Base-by-base conservation (phyloP, 2,113 vertebrate species). In the Tachysurus fulvidraco region DNA sequence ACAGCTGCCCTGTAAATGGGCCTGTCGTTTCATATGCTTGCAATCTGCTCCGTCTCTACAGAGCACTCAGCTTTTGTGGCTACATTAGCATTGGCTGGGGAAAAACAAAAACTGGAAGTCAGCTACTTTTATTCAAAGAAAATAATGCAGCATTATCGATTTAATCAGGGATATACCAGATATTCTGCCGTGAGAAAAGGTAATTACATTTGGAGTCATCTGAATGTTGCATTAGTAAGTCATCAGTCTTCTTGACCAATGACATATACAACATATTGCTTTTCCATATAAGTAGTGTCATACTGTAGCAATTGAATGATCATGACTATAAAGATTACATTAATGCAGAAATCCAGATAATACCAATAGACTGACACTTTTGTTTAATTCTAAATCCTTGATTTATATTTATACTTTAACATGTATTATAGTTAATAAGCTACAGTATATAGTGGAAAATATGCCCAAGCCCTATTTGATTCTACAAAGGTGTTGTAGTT, bases 1-100 rank as follows among this genome's bases (percentile, higher is more conserved):
- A 85, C 84, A 78, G 85, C 85, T 85, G 80, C 60, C 62, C 77
- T 87, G 60, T 85, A 87, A 87, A 87, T 82, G 86, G 81, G 74
- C 60, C 84, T 44, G 69, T 77, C 86, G 85, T 85, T 85, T 85
- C 84, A 85, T 73, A 65, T 85, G 69, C 69, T 46, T 85, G 59
- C 84, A 85, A 85, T 85, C 84, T 85, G 74, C 84, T 85, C 73
- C 2, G n/a, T 79, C 74, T 79, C 84, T 55, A 65, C 46, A 85
- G 81, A 85, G 81, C 83, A 87, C 67, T 82, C 67, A 54, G 85
- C 85, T 81, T 83, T 85, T 84, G 82, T 50, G 36, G 82, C 80
- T 80, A 89, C 57, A 87, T 84, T 89, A 76, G 83, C 77, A 85
- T 69, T 60, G 60, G 86, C 86, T 89, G 54, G 74, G 85, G 69